Base-by-base conservation (phyloP, 2,113 vertebrate species). In the Leptosomus discolor region DNA sequence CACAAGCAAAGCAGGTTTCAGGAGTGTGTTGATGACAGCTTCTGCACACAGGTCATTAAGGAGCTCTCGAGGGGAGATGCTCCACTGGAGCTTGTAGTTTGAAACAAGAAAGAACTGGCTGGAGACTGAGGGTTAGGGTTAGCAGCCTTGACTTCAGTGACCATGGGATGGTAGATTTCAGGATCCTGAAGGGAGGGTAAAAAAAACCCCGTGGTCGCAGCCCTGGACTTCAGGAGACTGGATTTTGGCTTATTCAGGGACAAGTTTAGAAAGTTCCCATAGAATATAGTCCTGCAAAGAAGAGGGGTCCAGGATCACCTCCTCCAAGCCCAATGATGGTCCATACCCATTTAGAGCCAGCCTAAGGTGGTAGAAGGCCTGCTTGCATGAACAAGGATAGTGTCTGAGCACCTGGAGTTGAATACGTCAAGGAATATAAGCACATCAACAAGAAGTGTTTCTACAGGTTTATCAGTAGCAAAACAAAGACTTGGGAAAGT, bases 131-230 rank as follows among this genome's bases (percentile, higher is more conserved):
- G 29, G 5, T 37, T 88, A 29, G 8, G 4, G 5, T 17, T 75
- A 22, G 10, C 29, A 88, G 8, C 29, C 29, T 36, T 39, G n/a
- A 65, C 2, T 70, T 78, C 54, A 60, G 23, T 54, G 39, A 46
- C 11, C 2, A 12, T n/a, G 26, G 6, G 32, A 43, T 11, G 11
- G 21, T 32, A 36, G 8, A 41, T 7, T 20, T 84, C n/a, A 88
- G 21, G 17, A 68, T 61, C 15, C 20, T 48, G 39, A 68, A 81
- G 41, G 24, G 9, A 43, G 6, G 6, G 7, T 2, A n/a, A 69
- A 64, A 77, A 18, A 6, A 2, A 0, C 9, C 15, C 57, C 6
- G 3, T 68, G 0, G 30, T 43, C 2, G 2, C 13, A 79, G 30
- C 2, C 7, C 23, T 19, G 7, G 18, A 56, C 43, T 70, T 61